Base-by-base conservation (phyloP, 2,888 invertebrate species). In the Sphaerophoria taeniata region DNA sequence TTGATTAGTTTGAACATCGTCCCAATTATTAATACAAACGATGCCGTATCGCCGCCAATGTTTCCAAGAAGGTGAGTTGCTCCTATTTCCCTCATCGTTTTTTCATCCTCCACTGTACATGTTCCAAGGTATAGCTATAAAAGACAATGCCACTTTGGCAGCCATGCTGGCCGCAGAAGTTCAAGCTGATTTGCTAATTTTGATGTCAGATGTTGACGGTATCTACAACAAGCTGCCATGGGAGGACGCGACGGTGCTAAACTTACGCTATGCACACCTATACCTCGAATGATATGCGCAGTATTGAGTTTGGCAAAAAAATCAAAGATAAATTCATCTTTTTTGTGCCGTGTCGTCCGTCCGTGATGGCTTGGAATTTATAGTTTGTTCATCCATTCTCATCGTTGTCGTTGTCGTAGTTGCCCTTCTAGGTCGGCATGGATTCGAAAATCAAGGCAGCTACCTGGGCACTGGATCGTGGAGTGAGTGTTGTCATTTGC, bases 201-300 rank as follows among this genome's bases (percentile, higher is more conserved):
- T 99, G 89, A 98, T 99, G 97, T 98, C 99, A 4, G 99, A 99
- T 90, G 99, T 99, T 0, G 98, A 99, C 90, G 99, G 99, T 1
- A 98, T 99, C 88, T 99, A 98, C 93, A 99, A 98, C 88, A 96
- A 97, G 88, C 99, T 99, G 0, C 99, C 99, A 0, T 97, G 96
- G 94, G 96, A 96, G 89, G 97, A 98, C 88, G 99, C 0, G 94
- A 97, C 88, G 99, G 98, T 0, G 83, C 95, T 99, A 94, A 97
- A 82, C 95, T 99, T n/a, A n/a, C n/a, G n/a, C n/a, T 92, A 94
- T 99, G 92, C 96, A 97, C 90, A 98, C 98, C 0, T 99, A 97
- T 92, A 97, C 97, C 0, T 97, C 98, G 0, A 95, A 96, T 88
- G 95, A 96, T 88, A 94, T 94, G 49, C 95, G 95, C 74, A 94